phyloP scores from a whole-genome alignment of 2,888 invertebrate species.

The Vesta saturnalis region DNA sequence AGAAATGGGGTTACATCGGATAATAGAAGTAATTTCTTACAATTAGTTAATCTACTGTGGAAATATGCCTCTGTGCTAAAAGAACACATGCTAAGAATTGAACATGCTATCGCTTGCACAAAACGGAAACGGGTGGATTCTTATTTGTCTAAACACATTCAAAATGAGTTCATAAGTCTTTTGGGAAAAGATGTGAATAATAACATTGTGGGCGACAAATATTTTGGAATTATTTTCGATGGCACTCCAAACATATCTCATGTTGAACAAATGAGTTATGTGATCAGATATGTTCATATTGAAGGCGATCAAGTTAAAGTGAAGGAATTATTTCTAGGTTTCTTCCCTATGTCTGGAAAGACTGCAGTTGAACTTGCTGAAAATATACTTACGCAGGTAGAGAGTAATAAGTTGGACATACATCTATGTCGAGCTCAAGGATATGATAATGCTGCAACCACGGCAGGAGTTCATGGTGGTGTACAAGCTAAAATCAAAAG shows the following conservation, averaged over 20 bases:
- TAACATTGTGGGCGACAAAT: conserved; percentile 16
- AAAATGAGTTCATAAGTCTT: conserved; percentile 25
- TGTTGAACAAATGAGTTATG: conserved; percentile 29
- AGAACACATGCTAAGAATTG: conserved; percentile 30
- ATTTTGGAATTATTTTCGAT: conserved; percentile 32
- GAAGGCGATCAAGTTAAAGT: conserved; percentile 28
- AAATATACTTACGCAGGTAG: conserved; percentile 20
- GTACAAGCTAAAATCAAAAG: not conserved
- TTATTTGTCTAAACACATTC: conserved; percentile 31
- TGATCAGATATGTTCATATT: conserved; percentile 32
- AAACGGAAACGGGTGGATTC: not conserved
- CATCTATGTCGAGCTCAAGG: conserved; percentile 23
- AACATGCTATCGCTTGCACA: conserved; percentile 12
- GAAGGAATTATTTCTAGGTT: conserved; percentile 31
- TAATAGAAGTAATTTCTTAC: conserved; percentile 31
- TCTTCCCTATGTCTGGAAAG: conserved; percentile 23
- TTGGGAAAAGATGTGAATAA: conserved; percentile 28
- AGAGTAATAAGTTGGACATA: conserved; percentile 9
- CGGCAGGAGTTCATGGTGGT: conserved; percentile 15
- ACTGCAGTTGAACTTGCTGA: conserved; percentile 23
- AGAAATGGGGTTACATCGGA: not conserved
- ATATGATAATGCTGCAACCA: conserved; percentile 29
- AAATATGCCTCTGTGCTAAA: conserved; percentile 33
- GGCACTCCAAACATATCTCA: conserved; percentile 27
- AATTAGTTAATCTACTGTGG: conserved; percentile 30